Evolutionary conservation across 2,797 vertebrate species (phyloP).

Genomic region (Heteromormyrus szaboi): DNA sequence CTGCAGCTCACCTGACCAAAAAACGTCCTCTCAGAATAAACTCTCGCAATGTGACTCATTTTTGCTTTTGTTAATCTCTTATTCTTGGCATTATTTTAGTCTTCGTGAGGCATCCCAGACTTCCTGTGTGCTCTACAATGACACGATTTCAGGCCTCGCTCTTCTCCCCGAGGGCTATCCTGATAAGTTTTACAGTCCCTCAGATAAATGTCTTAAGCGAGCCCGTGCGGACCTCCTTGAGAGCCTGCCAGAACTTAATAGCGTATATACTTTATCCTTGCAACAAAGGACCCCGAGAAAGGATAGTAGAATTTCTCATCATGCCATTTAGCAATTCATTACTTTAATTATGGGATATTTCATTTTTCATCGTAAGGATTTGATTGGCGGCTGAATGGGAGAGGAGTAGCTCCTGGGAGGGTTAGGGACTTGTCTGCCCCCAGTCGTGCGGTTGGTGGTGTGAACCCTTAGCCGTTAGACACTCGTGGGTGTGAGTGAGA

Average conservation of each 20-base stretch:
- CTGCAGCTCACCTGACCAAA: background rate
- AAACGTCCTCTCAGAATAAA: background rate
- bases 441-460: background rate
- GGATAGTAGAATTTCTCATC: background rate
- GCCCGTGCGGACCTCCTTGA: background rate
- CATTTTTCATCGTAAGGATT: background rate
- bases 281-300: background rate
- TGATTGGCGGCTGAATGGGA: background rate
- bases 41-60: background rate
- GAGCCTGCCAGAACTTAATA: background rate
- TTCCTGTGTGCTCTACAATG: background rate
- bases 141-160: background rate
- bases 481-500: background rate
- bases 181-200: background rate
- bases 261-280: background rate
- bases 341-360: background rate
- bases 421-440: background rate
- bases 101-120: background rate
- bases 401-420: background rate
- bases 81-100: background rate
- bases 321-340: slow-evolving; percentile 6
- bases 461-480: background rate
- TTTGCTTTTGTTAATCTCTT: background rate
- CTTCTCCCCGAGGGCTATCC: background rate
- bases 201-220: slow-evolving; percentile 1